These are phyloP conservation scores for Riptortus pedestris DNA, from an alignment of 1,140 invertebrate genomes.

Conservation along the genomic window DNA sequence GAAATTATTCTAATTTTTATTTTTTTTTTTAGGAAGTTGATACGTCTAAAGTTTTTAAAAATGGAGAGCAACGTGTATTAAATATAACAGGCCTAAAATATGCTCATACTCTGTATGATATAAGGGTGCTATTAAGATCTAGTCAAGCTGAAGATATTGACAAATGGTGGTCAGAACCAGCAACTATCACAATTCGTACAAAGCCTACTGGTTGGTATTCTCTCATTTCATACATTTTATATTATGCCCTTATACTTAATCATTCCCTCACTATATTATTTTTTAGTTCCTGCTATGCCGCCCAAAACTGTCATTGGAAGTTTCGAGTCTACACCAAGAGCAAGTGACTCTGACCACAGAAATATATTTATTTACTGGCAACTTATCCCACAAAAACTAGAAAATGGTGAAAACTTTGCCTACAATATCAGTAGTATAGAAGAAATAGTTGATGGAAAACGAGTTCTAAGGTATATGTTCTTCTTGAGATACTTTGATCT, in stretches of 20 bases:
- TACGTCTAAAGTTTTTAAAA: slow-evolving; percentile 33
- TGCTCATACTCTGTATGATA: slow-evolving; percentile 55
- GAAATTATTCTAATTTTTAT: too few relatives aligned
- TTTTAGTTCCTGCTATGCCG: slow-evolving; percentile 44
- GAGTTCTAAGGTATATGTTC: neutral
- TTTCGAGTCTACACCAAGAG: slow-evolving; percentile 46
- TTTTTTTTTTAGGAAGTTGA: slow-evolving; percentile 35
- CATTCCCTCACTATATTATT: slow-evolving; percentile 31
- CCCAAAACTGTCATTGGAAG: slow-evolving; percentile 52
- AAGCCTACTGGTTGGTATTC: slow-evolving; percentile 40
- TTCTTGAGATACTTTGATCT: too few relatives aligned
- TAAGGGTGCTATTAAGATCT: slow-evolving; percentile 50
- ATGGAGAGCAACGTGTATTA: slow-evolving; percentile 37
- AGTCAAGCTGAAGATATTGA: slow-evolving; percentile 41
- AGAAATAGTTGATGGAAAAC: slow-evolving; percentile 34
- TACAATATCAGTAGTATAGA: slow-evolving; percentile 38
- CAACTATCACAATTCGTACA: slow-evolving; percentile 46
- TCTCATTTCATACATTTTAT: neutral
- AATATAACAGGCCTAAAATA: slow-evolving; percentile 49
- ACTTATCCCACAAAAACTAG: slow-evolving; percentile 46
- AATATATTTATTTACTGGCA: slow-evolving; percentile 60
- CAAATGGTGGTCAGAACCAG: slow-evolving; percentile 57
- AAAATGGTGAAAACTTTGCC: slow-evolving; percentile 47
- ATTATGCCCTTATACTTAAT: slow-evolving; percentile 19
- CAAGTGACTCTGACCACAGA: slow-evolving; percentile 34